Percentiles rank a stretch among this genome's conserved stretches.
Conservation (phyloP, 1,140 invertebrate genomes). For the Oedothorax gibbosus region DNA sequence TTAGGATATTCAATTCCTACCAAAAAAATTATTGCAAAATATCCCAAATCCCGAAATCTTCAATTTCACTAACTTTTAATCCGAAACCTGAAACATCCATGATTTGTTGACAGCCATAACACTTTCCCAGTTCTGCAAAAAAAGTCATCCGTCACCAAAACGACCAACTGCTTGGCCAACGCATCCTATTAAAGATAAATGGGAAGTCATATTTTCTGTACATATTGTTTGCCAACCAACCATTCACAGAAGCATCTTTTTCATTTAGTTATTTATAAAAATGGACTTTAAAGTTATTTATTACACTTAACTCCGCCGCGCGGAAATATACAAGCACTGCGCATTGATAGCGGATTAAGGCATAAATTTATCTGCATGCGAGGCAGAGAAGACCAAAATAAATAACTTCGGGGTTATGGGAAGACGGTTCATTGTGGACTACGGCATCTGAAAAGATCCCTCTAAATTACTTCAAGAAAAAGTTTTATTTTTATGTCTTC, state of each 20-base stretch:
- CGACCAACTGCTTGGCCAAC: conserved; percentile 20
- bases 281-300: conserved; percentile 50
- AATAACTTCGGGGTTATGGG: conserved; percentile 1
- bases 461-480: conserved; percentile 47
- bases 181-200: conserved; percentile 50
- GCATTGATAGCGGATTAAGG: conserved; percentile 44
- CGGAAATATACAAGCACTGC: conserved; percentile 10
- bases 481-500: conserved; percentile 39
- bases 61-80: conserved; percentile 2
- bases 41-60: too few species aligned
- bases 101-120: conserved; percentile 43
- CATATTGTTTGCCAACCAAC: conserved; percentile 41
- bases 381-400: conserved; percentile 2
- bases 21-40: too few species aligned
- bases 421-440: neutral
- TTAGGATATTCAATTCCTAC: too few species aligned
- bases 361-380: neutral
- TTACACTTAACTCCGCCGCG: conserved; percentile 33
- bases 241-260: neutral
- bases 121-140: conserved; percentile 16
- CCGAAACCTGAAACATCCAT: conserved; percentile 30
- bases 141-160: conserved; percentile 17
- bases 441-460: conserved; percentile 30
- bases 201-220: conserved; percentile 42
- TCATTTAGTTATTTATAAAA: neutral